phyloP scores from a whole-genome alignment of 2,888 invertebrate genomes.

The Phorcus lineatus region DNA sequence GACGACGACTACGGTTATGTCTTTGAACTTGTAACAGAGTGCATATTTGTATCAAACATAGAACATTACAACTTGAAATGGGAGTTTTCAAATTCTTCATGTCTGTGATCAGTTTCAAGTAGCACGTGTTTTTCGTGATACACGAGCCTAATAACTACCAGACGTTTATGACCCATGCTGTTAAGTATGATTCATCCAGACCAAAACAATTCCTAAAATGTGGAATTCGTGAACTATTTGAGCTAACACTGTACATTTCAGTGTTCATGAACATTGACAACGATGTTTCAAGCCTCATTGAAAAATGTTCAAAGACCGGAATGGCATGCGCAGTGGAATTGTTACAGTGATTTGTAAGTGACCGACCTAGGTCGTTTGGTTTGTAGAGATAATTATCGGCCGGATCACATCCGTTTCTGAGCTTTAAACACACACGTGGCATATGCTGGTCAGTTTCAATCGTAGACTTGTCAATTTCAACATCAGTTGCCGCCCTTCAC shows the following conservation, averaged over 20 bases:
- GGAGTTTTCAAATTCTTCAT: no score
- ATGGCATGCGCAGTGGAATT: not conserved
- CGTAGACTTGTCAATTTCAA: conserved; percentile 8
- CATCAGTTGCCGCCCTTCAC: not conserved
- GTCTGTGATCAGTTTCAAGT: no score
- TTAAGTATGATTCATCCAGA: not conserved
- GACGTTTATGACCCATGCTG: no score
- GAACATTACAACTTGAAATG: no score
- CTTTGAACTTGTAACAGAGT: no score
- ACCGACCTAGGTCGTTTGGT: conserved; percentile 6
- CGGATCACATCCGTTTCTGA: not conserved
- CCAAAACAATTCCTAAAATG: not conserved
- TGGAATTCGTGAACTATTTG: not conserved
- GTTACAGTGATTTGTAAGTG: conserved; percentile 2
- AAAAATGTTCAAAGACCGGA: not conserved
- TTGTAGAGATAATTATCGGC: not conserved
- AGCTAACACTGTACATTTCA: not conserved
- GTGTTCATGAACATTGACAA: conserved; percentile 4
- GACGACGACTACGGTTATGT: no score
- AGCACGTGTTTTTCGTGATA: no score
- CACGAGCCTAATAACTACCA: no score
- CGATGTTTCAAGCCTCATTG: not conserved
- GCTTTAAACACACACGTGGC: not conserved
- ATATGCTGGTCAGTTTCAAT: conserved; percentile 10
- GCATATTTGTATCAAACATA: no score